Conservation (phyloP, 2,113 vertebrate genomes). For the Cololabis saira region DNA sequence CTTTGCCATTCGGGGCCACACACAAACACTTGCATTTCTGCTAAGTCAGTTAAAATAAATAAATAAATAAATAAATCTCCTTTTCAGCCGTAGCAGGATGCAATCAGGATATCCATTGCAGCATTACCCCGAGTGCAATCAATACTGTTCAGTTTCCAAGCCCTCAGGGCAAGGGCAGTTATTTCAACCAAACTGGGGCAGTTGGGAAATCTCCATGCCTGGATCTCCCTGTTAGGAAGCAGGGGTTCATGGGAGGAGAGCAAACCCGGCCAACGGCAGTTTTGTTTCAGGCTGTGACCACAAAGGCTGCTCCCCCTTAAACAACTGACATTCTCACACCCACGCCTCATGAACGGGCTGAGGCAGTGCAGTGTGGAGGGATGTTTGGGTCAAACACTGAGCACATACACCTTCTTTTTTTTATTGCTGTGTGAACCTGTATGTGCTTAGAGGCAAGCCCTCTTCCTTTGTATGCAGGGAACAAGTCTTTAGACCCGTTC, state of each 20-base stretch:
- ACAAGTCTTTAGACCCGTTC: background rate
- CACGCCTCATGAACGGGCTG: background rate
- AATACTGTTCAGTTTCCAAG: constrained; percentile 37
- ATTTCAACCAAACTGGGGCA: constrained; percentile 1
- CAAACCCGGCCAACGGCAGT: constrained; percentile 28
- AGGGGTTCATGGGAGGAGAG: constrained; percentile 11
- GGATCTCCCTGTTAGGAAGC: constrained; percentile 20
- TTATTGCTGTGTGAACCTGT: no score
- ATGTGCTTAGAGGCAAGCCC: no score
- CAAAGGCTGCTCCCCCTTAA: background rate
- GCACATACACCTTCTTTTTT: no score
- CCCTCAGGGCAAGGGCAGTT: constrained; percentile 39
- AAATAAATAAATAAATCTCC: no score
- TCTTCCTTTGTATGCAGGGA: background rate
- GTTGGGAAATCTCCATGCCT: constrained; percentile 32
- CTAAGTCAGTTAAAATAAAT: background rate
- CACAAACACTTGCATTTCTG: constrained; percentile 10
- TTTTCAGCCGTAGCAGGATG: background rate
- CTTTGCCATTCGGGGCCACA: constrained; percentile 49
- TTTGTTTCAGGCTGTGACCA: constrained; percentile 24
- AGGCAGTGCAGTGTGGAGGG: background rate
- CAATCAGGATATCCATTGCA: constrained; percentile 12
- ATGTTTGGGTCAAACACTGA: background rate
- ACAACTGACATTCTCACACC: constrained; percentile 9
- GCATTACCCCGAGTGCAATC: constrained; percentile 14